Evolutionary conservation across 2,888 invertebrate genomes (phyloP), one percentile per base, ranked within the genome.

Genomic region (Labia minor): DNA sequence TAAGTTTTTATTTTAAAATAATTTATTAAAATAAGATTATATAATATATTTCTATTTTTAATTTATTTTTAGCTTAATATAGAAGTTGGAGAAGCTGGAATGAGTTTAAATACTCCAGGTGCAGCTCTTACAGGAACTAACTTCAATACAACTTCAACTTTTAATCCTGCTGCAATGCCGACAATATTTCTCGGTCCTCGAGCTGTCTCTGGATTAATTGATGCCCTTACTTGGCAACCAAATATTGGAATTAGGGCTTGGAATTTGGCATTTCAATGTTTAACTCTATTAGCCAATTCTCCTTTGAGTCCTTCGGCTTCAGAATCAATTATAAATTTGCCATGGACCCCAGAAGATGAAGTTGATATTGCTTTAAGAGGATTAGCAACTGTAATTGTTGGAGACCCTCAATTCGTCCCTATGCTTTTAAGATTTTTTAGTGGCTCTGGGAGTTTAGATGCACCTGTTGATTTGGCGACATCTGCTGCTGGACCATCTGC

Each of bases 261-360:
- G 91, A 88, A 89, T 72, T 80, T 89, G 21, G 87, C 88, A 0
- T 83, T 92, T 76, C 89, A 90, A 74, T 85, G 87, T 14, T 77
- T 91, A 64, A 88, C 89, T 1, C 61, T 68, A 63, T n/a, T 68
- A 19, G 68, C 67, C n/a, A 68, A 68, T 14, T 66, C 66, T 49
- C 67, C 67, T 62, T 63, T 63, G 37, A 62, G 62, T 61, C 64
- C 66, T 8, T 65, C 67, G 11, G 37, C 67, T n/a, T 19, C 61
- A 14, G 33, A 61, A 19, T 33, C 65, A 1, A 61, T 66, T 63
- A 66, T 20, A 6, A 37, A 66, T 11, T 63, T 63, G 6, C 63
- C 66, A 11, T 65, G 67, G 68, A 62, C 65, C 19, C 37, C 68
- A 10, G 66, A 66, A 10, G 37, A 26, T 19, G 67, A 64, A 3